Conservation (phyloP, 2,888 invertebrate genomes). For the Drosophila tripunctata region DNA sequence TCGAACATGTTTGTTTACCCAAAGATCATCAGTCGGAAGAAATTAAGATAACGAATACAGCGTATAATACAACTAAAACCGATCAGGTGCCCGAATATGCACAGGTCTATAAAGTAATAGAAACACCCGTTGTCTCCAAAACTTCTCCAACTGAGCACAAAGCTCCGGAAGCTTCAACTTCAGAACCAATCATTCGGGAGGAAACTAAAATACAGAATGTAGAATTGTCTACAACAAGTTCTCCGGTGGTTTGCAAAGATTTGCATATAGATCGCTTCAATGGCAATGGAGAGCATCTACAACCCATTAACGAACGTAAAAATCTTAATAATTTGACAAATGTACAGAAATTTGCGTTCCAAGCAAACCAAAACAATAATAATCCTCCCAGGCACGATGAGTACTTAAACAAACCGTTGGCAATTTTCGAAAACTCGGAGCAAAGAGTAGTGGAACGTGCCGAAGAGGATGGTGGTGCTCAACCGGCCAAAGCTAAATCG, state of each 20-base stretch:
- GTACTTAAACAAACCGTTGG: conserved; percentile 18
- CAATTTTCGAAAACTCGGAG: conserved; percentile 35
- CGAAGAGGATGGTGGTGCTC: background rate
- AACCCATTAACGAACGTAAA: background rate
- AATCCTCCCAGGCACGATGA: no score
- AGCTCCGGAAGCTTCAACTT: background rate
- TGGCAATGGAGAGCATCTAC: background rate
- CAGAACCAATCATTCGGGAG: background rate
- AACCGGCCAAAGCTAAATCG: conserved; percentile 74
- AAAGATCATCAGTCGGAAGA: no score
- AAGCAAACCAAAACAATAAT: conserved; percentile 7
- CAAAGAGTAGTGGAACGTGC: background rate
- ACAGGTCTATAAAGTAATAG: background rate
- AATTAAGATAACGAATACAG: background rate
- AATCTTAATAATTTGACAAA: conserved; percentile 5
- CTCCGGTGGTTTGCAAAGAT: background rate
- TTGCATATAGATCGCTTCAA: background rate
- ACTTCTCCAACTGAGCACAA: background rate
- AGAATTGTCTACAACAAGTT: background rate
- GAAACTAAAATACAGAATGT: conserved; percentile 3
- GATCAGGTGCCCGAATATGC: background rate
- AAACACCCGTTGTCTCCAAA: background rate
- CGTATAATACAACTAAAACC: background rate
- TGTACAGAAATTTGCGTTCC: background rate
- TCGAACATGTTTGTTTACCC: no score